phyloP scores from a whole-genome alignment of 2,113 vertebrate species.

The Harpagus bidentatus region DNA sequence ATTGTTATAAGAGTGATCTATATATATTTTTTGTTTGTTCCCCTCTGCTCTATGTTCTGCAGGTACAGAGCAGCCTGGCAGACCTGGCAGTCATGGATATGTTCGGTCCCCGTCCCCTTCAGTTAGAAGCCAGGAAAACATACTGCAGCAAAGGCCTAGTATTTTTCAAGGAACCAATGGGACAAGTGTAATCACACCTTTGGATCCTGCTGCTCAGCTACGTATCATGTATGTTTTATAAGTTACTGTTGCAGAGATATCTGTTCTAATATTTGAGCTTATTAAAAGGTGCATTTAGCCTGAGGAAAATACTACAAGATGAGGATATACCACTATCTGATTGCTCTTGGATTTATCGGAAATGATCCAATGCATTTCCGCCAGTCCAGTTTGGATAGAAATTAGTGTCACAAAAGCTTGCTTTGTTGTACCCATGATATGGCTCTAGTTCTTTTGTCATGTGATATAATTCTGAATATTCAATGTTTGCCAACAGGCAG shows the following conservation, averaged over 20 bases:
- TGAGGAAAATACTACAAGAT: neutral
- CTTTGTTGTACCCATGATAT: neutral
- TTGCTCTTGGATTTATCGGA: neutral
- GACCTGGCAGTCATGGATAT: conserved; percentile 88
- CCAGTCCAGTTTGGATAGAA: neutral
- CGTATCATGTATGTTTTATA: conserved; percentile 84
- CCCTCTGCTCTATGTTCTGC: neutral
- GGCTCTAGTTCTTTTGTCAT: neutral
- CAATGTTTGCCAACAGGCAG: conserved; percentile 72
- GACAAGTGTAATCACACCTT: conserved; percentile 93
- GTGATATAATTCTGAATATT: neutral
- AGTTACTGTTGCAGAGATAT: neutral
- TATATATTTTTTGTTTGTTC: neutral
- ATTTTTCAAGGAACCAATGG: conserved; percentile 93
- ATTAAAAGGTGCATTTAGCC: neutral
- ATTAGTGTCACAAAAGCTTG: neutral
- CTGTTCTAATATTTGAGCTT: neutral
- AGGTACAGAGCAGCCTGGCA: conserved; percentile 86
- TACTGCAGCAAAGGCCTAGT: conserved; percentile 92
- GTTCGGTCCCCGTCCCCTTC: conserved; percentile 91
- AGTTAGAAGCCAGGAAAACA: conserved; percentile 85
- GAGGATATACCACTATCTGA: neutral
- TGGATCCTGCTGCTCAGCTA: conserved; percentile 79
- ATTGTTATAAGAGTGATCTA: neutral
- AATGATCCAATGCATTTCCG: neutral